Percentiles rank a stretch among this genome's conserved stretches.
Conservation (phyloP, 1,140 invertebrate genomes). For the Tenebrio molitor region DNA sequence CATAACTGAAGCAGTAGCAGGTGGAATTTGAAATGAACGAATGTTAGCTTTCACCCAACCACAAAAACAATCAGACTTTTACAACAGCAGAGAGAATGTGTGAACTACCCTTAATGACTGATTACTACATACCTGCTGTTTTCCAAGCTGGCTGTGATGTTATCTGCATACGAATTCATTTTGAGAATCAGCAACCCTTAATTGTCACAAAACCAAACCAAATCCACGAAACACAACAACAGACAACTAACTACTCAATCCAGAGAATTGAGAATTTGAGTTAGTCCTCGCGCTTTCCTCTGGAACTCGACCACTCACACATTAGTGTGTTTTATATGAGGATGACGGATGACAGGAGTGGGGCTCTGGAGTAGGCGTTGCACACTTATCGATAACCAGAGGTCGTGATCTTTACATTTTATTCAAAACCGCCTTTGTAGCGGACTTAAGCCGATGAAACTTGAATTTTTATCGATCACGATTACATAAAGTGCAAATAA, state of each 20-base stretch:
- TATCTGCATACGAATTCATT: conserved; percentile 60
- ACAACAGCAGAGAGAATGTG: not conserved
- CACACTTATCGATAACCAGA: conserved; percentile 3
- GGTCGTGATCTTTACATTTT: conserved; percentile 42
- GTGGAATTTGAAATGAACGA: conserved; percentile 44
- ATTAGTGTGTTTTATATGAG: conserved; percentile 50
- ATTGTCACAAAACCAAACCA: conserved; percentile 23
- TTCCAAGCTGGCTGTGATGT: conserved; percentile 60
- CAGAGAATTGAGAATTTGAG: conserved; percentile 29
- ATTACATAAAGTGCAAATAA: not conserved
- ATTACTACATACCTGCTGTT: conserved; percentile 58
- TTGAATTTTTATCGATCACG: not conserved
- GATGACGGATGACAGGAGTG: conserved; percentile 45
- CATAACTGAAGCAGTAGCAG: conserved; percentile 52
- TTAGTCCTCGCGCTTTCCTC: conserved; percentile 28
- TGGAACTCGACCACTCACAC: conserved; percentile 30
- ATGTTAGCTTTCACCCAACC: conserved; percentile 53
- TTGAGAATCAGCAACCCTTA: not conserved
- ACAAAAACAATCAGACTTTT: conserved; percentile 12
- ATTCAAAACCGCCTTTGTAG: conserved; percentile 15
- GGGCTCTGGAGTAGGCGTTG: conserved; percentile 42
- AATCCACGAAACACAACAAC: conserved; percentile 44
- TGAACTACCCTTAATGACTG: conserved; percentile 1
- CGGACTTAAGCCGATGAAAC: not conserved
- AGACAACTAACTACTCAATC: conserved; percentile 4